These are phyloP conservation scores for Lepidurus apus DNA, from an alignment of 1,140 invertebrate genomes.

Conservation along the genomic window DNA sequence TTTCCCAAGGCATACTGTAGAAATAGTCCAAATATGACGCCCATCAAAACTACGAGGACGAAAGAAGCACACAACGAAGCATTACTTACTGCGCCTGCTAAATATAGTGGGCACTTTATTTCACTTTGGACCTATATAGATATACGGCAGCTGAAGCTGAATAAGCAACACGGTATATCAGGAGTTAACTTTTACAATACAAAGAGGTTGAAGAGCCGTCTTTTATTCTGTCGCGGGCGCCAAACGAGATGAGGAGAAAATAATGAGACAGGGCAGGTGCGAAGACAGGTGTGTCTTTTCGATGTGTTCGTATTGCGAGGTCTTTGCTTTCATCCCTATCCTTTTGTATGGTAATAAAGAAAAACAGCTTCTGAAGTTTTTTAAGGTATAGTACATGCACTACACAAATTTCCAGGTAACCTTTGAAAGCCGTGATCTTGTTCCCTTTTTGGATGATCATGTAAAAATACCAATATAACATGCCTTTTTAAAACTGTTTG, in stretches of 20 bases:
- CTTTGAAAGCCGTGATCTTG: no score
- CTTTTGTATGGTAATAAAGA: constrained; percentile 16
- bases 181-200: not conserved
- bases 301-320: not conserved
- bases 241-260: not conserved
- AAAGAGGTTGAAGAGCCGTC: not conserved
- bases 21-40: no score
- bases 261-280: constrained; percentile 14
- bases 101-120: no score
- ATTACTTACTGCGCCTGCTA: no score
- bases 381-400: not conserved
- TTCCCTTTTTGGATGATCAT: no score
- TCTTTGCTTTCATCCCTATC: not conserved
- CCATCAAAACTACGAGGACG: no score
- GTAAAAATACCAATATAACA: no score
- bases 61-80: no score
- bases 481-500: no score
- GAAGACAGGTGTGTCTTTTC: constrained; percentile 17
- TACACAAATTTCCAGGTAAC: no score
- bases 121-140: no score
- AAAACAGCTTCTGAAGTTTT: not conserved
- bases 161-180: not conserved
- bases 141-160: not conserved
- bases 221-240: not conserved
- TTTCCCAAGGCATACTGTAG: no score